Conservation (phyloP, 2,888 invertebrate species). For the Rhingia rostrata region DNA sequence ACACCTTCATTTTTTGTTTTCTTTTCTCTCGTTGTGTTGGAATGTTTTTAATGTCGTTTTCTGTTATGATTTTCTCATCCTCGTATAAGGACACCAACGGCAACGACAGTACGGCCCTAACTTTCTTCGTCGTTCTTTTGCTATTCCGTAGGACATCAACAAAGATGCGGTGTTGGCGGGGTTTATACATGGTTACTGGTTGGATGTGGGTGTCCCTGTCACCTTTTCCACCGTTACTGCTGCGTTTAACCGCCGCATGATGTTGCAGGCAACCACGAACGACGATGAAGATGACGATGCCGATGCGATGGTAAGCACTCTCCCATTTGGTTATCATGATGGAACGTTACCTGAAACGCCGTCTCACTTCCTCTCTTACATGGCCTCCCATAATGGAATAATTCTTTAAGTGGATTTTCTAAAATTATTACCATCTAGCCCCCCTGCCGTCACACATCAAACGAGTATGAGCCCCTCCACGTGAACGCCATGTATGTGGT, state of each 20-base stretch:
- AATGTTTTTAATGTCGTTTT: constrained; percentile 48
- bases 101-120: constrained; percentile 10
- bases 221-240: constrained; percentile 27
- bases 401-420: constrained; percentile 74
- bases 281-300: constrained; percentile 8
- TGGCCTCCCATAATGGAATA: constrained; percentile 59
- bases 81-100: constrained; percentile 5
- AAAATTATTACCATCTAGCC: constrained; percentile 65
- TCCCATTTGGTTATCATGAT: constrained; percentile 33
- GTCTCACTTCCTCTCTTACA: constrained; percentile 6
- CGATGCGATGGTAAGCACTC: background rate
- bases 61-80: constrained; percentile 51
- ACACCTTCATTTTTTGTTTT: constrained; percentile 48
- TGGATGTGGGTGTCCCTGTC: constrained; percentile 55
- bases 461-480: constrained; percentile 19
- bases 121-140: constrained; percentile 2
- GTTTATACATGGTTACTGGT: constrained; percentile 1
- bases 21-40: constrained; percentile 15
- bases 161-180: constrained; percentile 4
- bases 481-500: constrained; percentile 40
- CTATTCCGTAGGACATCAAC: constrained; percentile 7
- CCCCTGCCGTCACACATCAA: background rate
- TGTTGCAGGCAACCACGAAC: constrained; percentile 26
- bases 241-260: constrained; percentile 17
- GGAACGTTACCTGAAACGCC: constrained; percentile 36